phyloP scores from a whole-genome alignment of 2,888 invertebrate genomes.

The Elmis aenea region DNA sequence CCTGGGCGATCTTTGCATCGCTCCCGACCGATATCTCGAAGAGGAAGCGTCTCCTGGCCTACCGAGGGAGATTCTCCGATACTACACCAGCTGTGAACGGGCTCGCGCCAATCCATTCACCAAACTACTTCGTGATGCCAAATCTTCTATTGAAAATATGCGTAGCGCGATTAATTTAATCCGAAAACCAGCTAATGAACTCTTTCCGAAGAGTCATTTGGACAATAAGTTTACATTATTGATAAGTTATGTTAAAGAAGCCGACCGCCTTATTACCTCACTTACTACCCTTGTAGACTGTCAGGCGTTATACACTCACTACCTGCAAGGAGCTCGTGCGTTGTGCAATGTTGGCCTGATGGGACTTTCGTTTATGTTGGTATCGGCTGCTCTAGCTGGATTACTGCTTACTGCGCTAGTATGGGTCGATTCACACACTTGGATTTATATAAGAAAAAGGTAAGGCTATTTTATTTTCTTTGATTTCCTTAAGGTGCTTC shows the following conservation, averaged over 20 bases:
- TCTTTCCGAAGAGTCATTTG: constrained; percentile 53
- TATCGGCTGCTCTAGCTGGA: constrained; percentile 82
- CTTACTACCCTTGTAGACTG: constrained; percentile 75
- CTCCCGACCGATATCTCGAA: constrained; percentile 51
- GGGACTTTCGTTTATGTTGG: constrained; percentile 79
- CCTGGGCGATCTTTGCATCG: constrained; percentile 66
- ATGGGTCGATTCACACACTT: constrained; percentile 92
- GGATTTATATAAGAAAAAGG: constrained; percentile 94
- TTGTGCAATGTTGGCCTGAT: constrained; percentile 78
- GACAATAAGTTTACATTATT: constrained; percentile 73
- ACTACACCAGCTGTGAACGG: constrained; percentile 80
- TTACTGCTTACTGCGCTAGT: constrained; percentile 87
- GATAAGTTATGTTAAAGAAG: constrained; percentile 71
- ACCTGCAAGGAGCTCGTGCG: constrained; percentile 72
- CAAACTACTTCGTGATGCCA: constrained; percentile 72
- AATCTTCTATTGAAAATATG: constrained; percentile 46
- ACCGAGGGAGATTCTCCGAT: constrained; percentile 46
- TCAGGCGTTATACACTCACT: constrained; percentile 76
- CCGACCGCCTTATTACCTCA: constrained; percentile 65
- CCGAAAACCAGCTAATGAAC: constrained; percentile 48
- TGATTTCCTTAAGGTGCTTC: too few relatives aligned
- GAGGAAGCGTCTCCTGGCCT: constrained; percentile 41
- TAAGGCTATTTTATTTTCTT: constrained; percentile 43
- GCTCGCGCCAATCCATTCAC: constrained; percentile 76
- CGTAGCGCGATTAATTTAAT: constrained; percentile 49